phyloP scores from a whole-genome alignment of 1,140 invertebrate species.

The Callitettix versicolor region DNA sequence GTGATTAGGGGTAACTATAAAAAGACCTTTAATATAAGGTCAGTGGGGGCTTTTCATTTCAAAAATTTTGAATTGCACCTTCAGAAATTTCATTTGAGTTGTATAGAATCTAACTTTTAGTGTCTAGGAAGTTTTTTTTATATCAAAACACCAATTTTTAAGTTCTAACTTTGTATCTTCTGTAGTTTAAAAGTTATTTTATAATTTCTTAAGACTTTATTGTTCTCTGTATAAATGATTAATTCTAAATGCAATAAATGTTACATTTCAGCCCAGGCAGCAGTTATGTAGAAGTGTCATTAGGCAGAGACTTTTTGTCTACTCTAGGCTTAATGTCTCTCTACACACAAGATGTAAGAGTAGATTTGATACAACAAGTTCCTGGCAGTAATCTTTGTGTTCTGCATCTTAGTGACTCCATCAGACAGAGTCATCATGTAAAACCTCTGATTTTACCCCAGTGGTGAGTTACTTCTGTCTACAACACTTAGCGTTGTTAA shows the following conservation, averaged over 20 bases:
- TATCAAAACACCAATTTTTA: no score
- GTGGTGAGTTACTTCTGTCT: neutral
- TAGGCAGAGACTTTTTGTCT: conserved; percentile 44
- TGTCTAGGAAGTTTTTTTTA: no score
- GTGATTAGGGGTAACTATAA: no score
- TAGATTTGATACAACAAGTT: neutral
- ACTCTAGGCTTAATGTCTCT: conserved; percentile 41
- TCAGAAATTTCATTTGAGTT: no score
- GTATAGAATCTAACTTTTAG: no score
- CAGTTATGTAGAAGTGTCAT: conserved; percentile 48
- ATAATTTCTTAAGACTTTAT: conserved; percentile 13
- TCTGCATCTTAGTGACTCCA: neutral
- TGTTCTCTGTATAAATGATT: no score
- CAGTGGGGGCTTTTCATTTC: no score
- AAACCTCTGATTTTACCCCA: conserved; percentile 8
- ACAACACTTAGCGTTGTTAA: no score
- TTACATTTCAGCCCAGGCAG: conserved; percentile 38
- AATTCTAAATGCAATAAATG: no score
- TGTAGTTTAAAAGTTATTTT: conserved; percentile 13
- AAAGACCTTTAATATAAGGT: no score
- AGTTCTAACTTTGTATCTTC: neutral
- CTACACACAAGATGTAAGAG: conserved; percentile 48
- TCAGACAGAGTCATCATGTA: conserved; percentile 17
- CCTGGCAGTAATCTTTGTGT: neutral
- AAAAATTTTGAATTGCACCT: no score